Conservation (phyloP, 1,140 invertebrate genomes). For the Zaprionus davidi region DNA sequence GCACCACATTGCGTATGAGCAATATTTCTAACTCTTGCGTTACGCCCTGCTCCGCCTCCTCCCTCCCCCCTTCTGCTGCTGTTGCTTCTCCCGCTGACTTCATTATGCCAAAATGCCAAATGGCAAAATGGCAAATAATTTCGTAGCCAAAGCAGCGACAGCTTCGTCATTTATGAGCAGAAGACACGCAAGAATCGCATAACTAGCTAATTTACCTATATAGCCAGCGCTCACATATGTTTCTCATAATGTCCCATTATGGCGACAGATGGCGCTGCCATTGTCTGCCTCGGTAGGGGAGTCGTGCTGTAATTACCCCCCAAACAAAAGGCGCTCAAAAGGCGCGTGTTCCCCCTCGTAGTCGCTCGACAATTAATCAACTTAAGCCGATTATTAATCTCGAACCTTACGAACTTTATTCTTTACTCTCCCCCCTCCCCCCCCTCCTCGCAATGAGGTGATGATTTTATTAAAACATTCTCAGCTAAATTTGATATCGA, state of each 20-base stretch:
- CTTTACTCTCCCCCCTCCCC: background rate
- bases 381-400: conserved; percentile 66
- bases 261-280: conserved; percentile 8
- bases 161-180: conserved; percentile 47
- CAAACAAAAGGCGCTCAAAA: conserved; percentile 44
- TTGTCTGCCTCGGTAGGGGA: background rate
- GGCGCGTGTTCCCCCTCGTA: conserved; percentile 34
- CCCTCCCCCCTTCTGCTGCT: background rate
- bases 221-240: conserved; percentile 47
- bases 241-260: conserved; percentile 50
- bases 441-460: conserved; percentile 32
- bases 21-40: conserved; percentile 16
- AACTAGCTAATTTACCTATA: conserved; percentile 62
- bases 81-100: conserved; percentile 6
- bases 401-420: conserved; percentile 19
- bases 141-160: conserved; percentile 14
- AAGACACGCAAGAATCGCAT: conserved; percentile 64
- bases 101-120: conserved; percentile 33
- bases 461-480: conserved; percentile 71
- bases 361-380: conserved; percentile 66
- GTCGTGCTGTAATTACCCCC: conserved; percentile 14
- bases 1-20: conserved; percentile 48
- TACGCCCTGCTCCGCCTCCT: background rate
- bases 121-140: conserved; percentile 18
- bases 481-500: background rate